These are phyloP conservation scores for Ginglymostoma cirratum DNA, from an alignment of 2,113 vertebrate species.

Conservation along the genomic window DNA sequence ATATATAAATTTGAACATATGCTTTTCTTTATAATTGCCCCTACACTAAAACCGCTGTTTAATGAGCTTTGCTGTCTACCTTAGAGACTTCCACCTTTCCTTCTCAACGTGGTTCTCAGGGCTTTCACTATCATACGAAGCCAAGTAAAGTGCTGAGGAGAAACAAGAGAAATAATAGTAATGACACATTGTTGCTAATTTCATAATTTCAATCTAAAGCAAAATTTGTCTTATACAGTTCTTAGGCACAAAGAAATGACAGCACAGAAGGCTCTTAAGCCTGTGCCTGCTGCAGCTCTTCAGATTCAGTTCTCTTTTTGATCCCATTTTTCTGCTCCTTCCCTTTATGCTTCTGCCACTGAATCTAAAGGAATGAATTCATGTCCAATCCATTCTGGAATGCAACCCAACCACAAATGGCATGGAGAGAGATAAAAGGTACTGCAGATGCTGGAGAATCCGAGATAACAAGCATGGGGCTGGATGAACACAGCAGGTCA, in stretches of 20 bases:
- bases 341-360: neutral
- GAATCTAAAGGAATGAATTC: neutral
- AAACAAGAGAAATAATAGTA: slow-evolving; percentile 43
- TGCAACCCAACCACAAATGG: neutral
- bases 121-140: slow-evolving; percentile 87
- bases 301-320: neutral
- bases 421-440: no score
- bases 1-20: neutral
- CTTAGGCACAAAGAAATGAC: neutral
- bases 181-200: slow-evolving; percentile 34
- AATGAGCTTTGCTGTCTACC: slow-evolving; percentile 52
- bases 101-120: slow-evolving; percentile 90
- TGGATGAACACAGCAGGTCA: no score
- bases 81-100: slow-evolving; percentile 90
- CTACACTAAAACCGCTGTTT: neutral
- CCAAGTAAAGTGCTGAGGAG: slow-evolving; percentile 75
- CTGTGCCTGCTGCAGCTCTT: no score
- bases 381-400: neutral
- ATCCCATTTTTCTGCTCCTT: neutral
- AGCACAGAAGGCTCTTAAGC: neutral
- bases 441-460: no score
- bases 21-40: neutral
- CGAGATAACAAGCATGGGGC: no score
- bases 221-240: neutral
- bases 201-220: neutral